These are phyloP conservation scores for Paralvinella palmiformis DNA, from an alignment of 1,140 invertebrate genomes.

Conservation along the genomic window DNA sequence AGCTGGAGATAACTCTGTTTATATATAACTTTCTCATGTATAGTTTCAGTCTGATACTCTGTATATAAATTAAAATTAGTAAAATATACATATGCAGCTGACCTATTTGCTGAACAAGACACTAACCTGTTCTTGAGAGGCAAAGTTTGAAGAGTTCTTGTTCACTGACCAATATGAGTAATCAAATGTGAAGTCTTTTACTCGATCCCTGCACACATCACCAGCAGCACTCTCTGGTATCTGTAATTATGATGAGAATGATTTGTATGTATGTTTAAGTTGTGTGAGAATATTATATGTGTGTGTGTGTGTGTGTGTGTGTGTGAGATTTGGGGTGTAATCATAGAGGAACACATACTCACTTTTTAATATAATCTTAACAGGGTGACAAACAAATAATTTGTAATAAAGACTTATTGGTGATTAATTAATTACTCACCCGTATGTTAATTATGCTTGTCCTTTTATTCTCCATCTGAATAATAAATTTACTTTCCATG, in stretches of 20 bases:
- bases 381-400: background rate
- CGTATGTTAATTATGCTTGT: slow-evolving; percentile 3
- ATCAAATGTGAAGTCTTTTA: slow-evolving; percentile 89
- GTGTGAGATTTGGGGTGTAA: background rate
- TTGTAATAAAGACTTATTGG: background rate
- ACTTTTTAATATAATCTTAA: slow-evolving; percentile 30
- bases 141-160: slow-evolving; percentile 63
- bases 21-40: no score
- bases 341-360: slow-evolving; percentile 10
- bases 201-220: slow-evolving; percentile 62
- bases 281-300: background rate
- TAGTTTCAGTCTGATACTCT: no score
- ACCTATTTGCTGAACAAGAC: no score
- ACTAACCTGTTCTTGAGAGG: slow-evolving; percentile 67
- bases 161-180: slow-evolving; percentile 86
- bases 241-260: background rate
- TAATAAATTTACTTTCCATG: slow-evolving; percentile 5
- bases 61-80: no score
- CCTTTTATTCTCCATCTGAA: slow-evolving; percentile 9
- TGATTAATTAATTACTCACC: background rate
- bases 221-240: slow-evolving; percentile 34
- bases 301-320: background rate
- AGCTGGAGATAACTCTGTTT: no score
- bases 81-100: no score
- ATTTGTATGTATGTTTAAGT: background rate